Conservation (phyloP, 2,888 invertebrate species). For the Plagodis pulveraria region DNA sequence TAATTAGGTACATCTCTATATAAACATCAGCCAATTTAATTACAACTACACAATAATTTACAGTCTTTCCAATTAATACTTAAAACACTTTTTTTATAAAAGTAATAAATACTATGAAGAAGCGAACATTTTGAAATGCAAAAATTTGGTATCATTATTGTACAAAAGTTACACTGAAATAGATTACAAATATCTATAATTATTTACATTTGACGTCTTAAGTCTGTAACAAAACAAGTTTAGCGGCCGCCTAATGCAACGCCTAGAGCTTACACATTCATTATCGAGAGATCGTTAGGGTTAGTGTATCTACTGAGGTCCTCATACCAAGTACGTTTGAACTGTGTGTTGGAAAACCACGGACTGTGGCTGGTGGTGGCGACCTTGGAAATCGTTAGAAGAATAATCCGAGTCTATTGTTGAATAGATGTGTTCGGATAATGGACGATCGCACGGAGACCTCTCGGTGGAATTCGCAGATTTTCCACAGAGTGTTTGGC, state of each 20-base stretch:
- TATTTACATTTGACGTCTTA: conserved; percentile 63
- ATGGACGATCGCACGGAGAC: conserved; percentile 88
- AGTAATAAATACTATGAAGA: conserved; percentile 76
- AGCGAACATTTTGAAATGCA: conserved; percentile 79
- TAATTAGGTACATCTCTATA: conserved; percentile 76
- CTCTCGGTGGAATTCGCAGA: conserved; percentile 81
- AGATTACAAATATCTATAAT: conserved; percentile 59
- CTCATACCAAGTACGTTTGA: conserved; percentile 79
- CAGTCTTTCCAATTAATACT: conserved; percentile 84
- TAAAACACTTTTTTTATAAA: conserved; percentile 71
- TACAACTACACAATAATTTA: conserved; percentile 82
- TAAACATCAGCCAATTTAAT: conserved; percentile 80
- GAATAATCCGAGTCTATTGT: conserved; percentile 96
- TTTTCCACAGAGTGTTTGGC: conserved; percentile 85
- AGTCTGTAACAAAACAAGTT: conserved; percentile 69
- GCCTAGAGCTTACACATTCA: conserved; percentile 63
- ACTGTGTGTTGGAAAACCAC: conserved; percentile 80
- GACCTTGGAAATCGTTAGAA: conserved; percentile 81
- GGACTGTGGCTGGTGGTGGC: conserved; percentile 75
- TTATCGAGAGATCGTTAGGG: conserved; percentile 70
- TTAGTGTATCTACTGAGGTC: conserved; percentile 48
- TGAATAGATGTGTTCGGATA: conserved; percentile 95
- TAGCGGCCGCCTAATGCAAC: conserved; percentile 67
- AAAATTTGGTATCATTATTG: conserved; percentile 83
- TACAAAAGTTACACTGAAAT: conserved; percentile 79